Base-by-base conservation (phyloP, 2,888 invertebrate species). In the Himalopsyche anomala region DNA sequence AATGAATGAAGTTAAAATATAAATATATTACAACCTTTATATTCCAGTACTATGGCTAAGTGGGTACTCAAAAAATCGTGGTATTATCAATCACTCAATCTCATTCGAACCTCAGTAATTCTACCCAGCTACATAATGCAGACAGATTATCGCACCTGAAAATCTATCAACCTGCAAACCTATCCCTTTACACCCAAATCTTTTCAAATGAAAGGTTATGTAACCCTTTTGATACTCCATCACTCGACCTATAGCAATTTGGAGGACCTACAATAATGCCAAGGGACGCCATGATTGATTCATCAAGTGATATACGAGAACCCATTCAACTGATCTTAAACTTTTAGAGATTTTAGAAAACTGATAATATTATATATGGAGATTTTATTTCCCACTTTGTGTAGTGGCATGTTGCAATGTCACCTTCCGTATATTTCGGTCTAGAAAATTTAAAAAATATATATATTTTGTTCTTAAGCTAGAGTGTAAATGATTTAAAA, bases 71-170 rank as follows among this genome's bases (percentile, higher is more conserved):
- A 62, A 56, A 62, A 62, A 62, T 62, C 19, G 62, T 19, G 19
- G 9, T 12, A 28, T 62, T 19, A 62, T 62, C 62, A 62, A 62
- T 62, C 62, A 62, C 19, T 19, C 8, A 62, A 62, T 62, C 62
- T 62, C 62, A 62, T 62, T 62, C 28, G 6, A 19, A 62, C 62
- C 62, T 28, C 62, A 11, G 19, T 62, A 62, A 62, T 62, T n/a
- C 28, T 62, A 62, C 62, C 62, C 62, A 28, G 19, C 62, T 19
- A 19, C 62, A 62, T 62, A 62, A 62, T 62, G 62, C 19, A 62
- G 62, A 62, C 62, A 62, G 62, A 62, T 62, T 62, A 62, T 62
- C 62, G 62, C 62, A 62, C 62, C 62, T 62, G 62, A 62, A 28
- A 62, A 62, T 62, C 62, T 62, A 62, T 62, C 62, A 62, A 62